These are phyloP conservation scores for Nebria salina DNA, from an alignment of 2,888 invertebrate species.

Conservation along the genomic window DNA sequence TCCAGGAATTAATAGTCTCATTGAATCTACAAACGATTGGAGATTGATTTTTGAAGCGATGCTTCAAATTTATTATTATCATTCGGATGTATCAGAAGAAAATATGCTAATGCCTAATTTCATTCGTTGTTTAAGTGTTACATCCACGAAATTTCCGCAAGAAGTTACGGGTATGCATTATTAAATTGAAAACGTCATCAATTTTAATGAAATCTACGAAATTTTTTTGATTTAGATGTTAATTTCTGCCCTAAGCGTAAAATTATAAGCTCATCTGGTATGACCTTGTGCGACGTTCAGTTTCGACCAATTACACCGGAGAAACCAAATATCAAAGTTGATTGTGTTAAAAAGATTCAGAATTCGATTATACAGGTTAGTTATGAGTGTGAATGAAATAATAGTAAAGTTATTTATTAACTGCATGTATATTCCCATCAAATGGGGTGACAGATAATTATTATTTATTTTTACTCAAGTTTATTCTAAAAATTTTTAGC, in stretches of 20 bases:
- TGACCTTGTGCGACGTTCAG: too few relatives aligned
- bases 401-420: too few relatives aligned
- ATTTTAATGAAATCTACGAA: neutral
- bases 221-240: conserved; percentile 2
- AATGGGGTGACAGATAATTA: too few relatives aligned
- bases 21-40: conserved; percentile 72
- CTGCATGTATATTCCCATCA: too few relatives aligned
- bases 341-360: too few relatives aligned
- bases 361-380: too few relatives aligned
- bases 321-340: too few relatives aligned
- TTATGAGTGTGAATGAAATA: too few relatives aligned
- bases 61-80: conserved; percentile 81
- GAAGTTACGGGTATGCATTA: conserved; percentile 50
- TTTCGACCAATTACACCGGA: too few relatives aligned
- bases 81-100: conserved; percentile 70
- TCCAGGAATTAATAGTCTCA: conserved; percentile 53
- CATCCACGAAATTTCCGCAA: conserved; percentile 53
- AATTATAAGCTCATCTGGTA: neutral
- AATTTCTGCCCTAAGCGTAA: neutral
- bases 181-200: neutral
- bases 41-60: conserved; percentile 89
- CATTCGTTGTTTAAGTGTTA: conserved; percentile 66
- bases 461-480: too few relatives aligned
- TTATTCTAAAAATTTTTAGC: too few relatives aligned
- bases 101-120: conserved; percentile 76